A percentile compares a stretch with the other conserved stretches of the same genome.
Evolutionary conservation across 1,140 invertebrate genomes (phyloP).

Genomic region (Oedothorax gibbosus): DNA sequence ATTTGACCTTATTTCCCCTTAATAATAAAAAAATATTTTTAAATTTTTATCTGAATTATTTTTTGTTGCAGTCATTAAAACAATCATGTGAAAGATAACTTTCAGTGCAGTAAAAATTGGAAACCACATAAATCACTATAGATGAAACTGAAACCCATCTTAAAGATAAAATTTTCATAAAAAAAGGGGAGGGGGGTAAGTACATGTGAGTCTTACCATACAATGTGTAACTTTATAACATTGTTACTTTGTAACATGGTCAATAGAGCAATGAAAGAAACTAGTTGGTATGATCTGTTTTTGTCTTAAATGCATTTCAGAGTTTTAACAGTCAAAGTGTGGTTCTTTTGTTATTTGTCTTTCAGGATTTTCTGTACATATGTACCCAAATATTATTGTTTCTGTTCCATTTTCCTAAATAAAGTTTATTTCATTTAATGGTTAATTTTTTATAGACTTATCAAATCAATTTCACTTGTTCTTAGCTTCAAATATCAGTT

Average conservation of each 20-base stretch:
- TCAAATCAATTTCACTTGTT: too few species aligned
- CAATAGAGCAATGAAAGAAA: background rate
- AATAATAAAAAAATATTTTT: too few species aligned
- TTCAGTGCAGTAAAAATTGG: too few species aligned
- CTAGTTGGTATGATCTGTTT: constrained; percentile 27
- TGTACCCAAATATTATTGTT: constrained; percentile 52
- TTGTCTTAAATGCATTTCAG: constrained; percentile 30
- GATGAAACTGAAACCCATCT: too few species aligned
- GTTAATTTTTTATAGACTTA: background rate
- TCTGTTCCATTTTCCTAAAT: constrained; percentile 57
- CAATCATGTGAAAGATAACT: too few species aligned
- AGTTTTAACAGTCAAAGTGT: constrained; percentile 38
- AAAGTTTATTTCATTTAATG: constrained; percentile 56
- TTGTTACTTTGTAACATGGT: constrained; percentile 6
- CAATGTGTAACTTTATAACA: background rate
- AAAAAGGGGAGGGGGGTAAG: background rate
- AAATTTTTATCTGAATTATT: too few species aligned
- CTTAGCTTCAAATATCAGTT: too few species aligned
- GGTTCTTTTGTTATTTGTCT: constrained; percentile 52
- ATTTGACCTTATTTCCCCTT: too few species aligned
- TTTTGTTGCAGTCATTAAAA: too few species aligned
- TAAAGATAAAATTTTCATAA: too few species aligned
- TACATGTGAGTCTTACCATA: constrained; percentile 28
- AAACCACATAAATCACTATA: too few species aligned
- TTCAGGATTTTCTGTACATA: constrained; percentile 56